Base-by-base conservation (phyloP, 2,888 invertebrate species). In the Gasteruption jaculator region DNA sequence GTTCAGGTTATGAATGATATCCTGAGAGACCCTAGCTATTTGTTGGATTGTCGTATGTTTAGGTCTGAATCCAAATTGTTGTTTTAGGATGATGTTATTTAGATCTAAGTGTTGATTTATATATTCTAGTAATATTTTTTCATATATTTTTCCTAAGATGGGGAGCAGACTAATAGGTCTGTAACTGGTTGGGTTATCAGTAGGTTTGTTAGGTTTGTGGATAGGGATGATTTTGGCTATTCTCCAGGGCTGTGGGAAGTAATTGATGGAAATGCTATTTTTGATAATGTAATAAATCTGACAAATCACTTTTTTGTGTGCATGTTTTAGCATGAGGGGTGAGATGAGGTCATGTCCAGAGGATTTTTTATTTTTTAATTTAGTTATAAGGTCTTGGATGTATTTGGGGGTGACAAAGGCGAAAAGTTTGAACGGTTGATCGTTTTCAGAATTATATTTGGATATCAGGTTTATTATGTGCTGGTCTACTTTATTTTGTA, bases 41-140 rank as follows among this genome's bases (percentile, higher is more conserved):
- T 62, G 62, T 25, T 53, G 51, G 3, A 46, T 45, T 4, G 63
- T 61, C 16, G 45, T 56, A 29, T 61, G 61, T 24, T 46, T 47
- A 2, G 42, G 27, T 18, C 58, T 45, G 45, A 65, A 67, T 4
- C 61, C 63, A 43, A 60, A 60, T 41, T 60, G 55, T 19, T 46
- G 8, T 11, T 48, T 18, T 5, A 40, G 38, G 12, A 42, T 27
- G 2, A 42, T 48, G 5, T 48, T 45, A 12, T 50, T 45, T 47
- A 21, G 38, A 7, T 20, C 35, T 7, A 54, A 33, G 12, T 38
- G 29, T 4, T 34, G 24, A 7, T 45, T 43, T 2, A 63, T 12
- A 29, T 43, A 32, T 15, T 26, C 37, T 4, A 30, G 35, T 3
- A 51, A 47, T 2, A 49, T n/a, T 38, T 43, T 45, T 38, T 52